Conservation (phyloP, 1,140 invertebrate species). For the Phymastichus coffea region DNA sequence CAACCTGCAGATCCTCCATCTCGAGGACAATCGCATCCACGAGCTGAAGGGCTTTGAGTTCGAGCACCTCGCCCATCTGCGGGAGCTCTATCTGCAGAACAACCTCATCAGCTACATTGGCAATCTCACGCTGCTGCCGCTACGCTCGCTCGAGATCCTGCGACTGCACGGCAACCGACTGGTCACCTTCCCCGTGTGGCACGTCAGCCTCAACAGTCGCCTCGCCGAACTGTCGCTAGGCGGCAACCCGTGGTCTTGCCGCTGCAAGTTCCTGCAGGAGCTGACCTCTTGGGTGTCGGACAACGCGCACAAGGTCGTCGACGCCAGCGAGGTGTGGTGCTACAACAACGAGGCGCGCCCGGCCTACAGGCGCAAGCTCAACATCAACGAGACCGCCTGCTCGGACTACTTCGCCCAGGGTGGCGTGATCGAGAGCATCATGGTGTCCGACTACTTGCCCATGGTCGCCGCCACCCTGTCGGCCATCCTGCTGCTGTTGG, state of each 20-base stretch:
- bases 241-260: slow-evolving; percentile 85
- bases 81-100: slow-evolving; percentile 84
- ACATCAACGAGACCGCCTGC: slow-evolving; percentile 79
- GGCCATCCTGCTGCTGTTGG: slow-evolving; percentile 70
- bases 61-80: slow-evolving; percentile 76
- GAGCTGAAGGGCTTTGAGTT: slow-evolving; percentile 87
- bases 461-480: slow-evolving; percentile 77
- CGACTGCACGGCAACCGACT: slow-evolving; percentile 83
- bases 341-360: slow-evolving; percentile 74
- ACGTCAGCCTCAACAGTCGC: slow-evolving; percentile 70
- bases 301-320: slow-evolving; percentile 76
- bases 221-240: slow-evolving; percentile 73
- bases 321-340: slow-evolving; percentile 77
- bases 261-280: slow-evolving; percentile 85
- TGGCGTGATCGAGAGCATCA: slow-evolving; percentile 79
- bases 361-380: slow-evolving; percentile 69
- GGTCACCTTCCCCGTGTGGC: slow-evolving; percentile 81
- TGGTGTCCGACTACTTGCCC: slow-evolving; percentile 82
- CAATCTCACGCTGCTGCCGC: slow-evolving; percentile 76
- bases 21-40: slow-evolving; percentile 81
- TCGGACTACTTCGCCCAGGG: slow-evolving; percentile 81
- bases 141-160: slow-evolving; percentile 78
- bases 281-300: slow-evolving; percentile 81
- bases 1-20: slow-evolving; percentile 76
- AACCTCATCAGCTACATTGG: slow-evolving; percentile 78